Percentiles rank a stretch among this genome's conserved stretches.
phyloP scores from a whole-genome alignment of 2,888 invertebrate species.

The Achlya flavicornis region DNA sequence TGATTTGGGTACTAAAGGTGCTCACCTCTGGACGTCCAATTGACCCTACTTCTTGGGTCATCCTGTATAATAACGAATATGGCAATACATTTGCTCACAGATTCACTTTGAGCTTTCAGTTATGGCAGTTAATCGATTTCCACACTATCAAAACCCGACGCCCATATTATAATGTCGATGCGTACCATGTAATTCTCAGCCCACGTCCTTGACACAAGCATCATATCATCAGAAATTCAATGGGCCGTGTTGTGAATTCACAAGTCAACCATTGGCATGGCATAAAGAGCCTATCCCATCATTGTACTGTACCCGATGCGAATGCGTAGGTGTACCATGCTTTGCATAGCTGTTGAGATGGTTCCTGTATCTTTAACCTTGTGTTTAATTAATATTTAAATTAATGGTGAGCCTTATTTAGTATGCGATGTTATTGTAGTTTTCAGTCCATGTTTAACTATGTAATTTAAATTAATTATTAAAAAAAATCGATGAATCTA shows the following conservation, averaged over 20 bases:
- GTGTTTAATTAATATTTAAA: constrained; percentile 9
- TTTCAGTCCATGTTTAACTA: too few species aligned
- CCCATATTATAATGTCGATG: constrained; percentile 21
- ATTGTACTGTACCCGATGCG: constrained; percentile 29
- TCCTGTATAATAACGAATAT: too few species aligned
- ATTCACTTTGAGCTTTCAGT: too few species aligned
- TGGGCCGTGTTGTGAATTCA: constrained; percentile 25
- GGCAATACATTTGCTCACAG: neutral
- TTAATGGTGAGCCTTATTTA: too few species aligned
- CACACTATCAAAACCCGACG: constrained; percentile 2
- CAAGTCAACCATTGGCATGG: constrained; percentile 9
- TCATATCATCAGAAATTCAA: constrained; percentile 21
- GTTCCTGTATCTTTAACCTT: constrained; percentile 22
- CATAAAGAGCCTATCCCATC: constrained; percentile 24
- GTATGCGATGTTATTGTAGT: too few species aligned
- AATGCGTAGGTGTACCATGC: constrained; percentile 17
- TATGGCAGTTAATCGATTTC: neutral
- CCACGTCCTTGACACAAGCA: constrained; percentile 26
- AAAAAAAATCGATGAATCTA: too few species aligned
- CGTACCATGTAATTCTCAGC: constrained; percentile 21
- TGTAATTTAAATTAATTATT: too few species aligned
- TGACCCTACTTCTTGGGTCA: too few species aligned
- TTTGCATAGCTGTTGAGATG: constrained; percentile 20
- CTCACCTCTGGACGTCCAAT: too few species aligned
- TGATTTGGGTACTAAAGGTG: too few species aligned